These are phyloP conservation scores for Tetraodon nigroviridis DNA, from an alignment of 2,113 vertebrate genomes.

Conservation along the genomic window DNA sequence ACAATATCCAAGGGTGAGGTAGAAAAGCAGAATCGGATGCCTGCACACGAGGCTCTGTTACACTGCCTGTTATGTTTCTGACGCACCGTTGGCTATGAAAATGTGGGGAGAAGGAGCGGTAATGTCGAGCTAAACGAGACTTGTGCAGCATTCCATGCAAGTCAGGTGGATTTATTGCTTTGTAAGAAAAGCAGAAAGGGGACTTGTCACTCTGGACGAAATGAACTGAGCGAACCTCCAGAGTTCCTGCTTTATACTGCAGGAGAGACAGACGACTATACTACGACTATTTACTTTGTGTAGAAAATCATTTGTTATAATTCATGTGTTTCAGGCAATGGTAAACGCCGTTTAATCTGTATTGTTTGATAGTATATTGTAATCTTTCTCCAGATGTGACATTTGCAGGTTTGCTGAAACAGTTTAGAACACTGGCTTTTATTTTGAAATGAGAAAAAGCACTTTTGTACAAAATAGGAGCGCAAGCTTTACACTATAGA, in stretches of 20 bases:
- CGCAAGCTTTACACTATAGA: too few species aligned
- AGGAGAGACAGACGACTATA: too few species aligned
- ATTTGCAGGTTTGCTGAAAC: too few species aligned
- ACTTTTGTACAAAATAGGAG: too few species aligned
- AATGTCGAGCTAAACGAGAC: conserved; percentile 17
- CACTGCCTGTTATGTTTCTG: conserved; percentile 37
- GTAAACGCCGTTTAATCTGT: too few species aligned
- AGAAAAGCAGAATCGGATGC: conserved; percentile 1
- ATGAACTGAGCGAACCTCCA: neutral
- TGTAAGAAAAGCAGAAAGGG: conserved; percentile 33
- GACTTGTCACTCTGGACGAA: conserved; percentile 27
- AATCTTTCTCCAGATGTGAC: too few species aligned
- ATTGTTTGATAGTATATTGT: too few species aligned
- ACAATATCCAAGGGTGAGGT: conserved; percentile 18
- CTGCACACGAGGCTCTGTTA: conserved; percentile 21
- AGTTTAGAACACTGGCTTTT: too few species aligned
- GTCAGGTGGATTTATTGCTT: conserved; percentile 29
- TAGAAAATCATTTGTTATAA: too few species aligned
- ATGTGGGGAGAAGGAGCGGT: conserved; percentile 17
- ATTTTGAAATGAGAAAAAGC: too few species aligned
- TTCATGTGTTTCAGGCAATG: too few species aligned
- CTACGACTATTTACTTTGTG: neutral
- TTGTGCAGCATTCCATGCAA: conserved; percentile 18
- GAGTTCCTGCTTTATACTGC: too few species aligned
- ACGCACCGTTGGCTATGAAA: conserved; percentile 49